These are phyloP conservation scores for Gerris buenoi DNA, from an alignment of 1,140 invertebrate genomes.

Conservation along the genomic window DNA sequence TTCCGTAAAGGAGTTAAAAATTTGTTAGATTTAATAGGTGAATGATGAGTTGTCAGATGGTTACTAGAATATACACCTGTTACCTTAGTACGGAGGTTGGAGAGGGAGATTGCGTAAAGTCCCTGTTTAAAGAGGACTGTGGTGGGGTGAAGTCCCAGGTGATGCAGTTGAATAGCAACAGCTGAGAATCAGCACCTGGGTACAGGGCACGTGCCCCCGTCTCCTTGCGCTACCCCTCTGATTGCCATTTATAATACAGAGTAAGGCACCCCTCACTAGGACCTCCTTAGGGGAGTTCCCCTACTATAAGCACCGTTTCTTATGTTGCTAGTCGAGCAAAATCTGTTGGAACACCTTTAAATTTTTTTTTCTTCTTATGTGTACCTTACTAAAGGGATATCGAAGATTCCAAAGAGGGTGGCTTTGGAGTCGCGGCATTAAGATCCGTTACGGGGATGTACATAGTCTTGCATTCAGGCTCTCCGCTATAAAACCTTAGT, in stretches of 20 bases:
- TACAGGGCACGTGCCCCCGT: background rate
- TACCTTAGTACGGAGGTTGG: background rate
- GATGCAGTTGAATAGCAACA: background rate
- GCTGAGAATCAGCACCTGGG: background rate
- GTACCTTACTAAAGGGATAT: background rate
- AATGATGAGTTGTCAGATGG: too few relatives aligned
- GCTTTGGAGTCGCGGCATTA: background rate
- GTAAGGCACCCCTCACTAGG: background rate
- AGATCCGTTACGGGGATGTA: background rate
- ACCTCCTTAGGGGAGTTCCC: background rate
- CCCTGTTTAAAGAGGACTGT: background rate
- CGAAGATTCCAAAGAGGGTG: background rate
- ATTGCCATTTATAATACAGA: background rate
- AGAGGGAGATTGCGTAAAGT: background rate
- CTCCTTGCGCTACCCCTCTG: background rate
- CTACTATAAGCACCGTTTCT: background rate
- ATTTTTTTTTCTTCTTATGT: background rate
- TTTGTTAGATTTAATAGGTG: too few relatives aligned
- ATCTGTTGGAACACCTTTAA: background rate
- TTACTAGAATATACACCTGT: background rate
- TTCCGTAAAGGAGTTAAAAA: too few relatives aligned
- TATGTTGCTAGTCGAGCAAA: background rate
- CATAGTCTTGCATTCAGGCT: too few relatives aligned
- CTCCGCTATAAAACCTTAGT: too few relatives aligned
- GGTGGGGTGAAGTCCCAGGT: background rate